Conservation (phyloP, 2,113 vertebrate genomes). For the Gallinago paraguaiae region DNA sequence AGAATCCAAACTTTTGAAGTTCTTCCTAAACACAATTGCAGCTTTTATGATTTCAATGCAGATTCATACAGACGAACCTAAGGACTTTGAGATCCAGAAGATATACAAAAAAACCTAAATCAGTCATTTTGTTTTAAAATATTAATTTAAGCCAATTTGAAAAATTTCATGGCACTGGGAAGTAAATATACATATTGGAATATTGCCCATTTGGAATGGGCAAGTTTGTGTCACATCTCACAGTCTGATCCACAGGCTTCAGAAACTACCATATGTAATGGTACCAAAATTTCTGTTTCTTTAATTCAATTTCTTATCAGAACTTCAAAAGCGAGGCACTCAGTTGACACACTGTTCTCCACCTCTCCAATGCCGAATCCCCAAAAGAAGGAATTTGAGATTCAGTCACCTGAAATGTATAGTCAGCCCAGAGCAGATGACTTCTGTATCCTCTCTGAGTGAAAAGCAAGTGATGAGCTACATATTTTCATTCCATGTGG, state of each 20-base stretch:
- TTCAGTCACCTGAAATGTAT: not conserved
- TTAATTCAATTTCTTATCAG: not conserved
- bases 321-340: not conserved
- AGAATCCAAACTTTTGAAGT: conserved; percentile 23
- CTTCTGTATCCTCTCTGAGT: not conserved
- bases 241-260: not conserved
- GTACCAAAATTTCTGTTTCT: not conserved
- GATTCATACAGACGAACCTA: not conserved
- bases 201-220: not conserved
- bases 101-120: not conserved
- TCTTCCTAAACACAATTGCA: not conserved
- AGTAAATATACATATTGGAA: not conserved
- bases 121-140: not conserved
- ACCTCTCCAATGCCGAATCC: not conserved
- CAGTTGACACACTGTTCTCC: not conserved
- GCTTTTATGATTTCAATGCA: not conserved
- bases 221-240: not conserved
- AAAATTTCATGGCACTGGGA: not conserved
- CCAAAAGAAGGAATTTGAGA: not conserved
- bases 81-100: not conserved
- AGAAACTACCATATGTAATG: not conserved
- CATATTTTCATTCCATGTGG: accelerated
- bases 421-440: not conserved
- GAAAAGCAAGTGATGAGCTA: not conserved
- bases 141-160: not conserved